Conservation (phyloP, 2,797 vertebrate genomes). For the Acanthurus lineatus region DNA sequence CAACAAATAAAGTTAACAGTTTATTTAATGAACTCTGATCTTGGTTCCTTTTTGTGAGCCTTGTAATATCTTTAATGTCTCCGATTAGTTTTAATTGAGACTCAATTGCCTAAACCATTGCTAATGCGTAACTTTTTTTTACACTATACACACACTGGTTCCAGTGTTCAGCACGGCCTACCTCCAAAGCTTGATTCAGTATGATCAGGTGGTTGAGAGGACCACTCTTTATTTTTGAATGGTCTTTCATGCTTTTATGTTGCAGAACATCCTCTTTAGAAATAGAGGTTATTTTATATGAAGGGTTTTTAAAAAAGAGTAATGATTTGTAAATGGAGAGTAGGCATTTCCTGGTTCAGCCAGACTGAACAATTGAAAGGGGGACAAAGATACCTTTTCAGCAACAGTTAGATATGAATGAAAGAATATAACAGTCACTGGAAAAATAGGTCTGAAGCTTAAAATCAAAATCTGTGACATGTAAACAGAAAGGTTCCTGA, state of each 20-base stretch:
- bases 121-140: background rate
- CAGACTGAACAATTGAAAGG: background rate
- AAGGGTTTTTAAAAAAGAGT: background rate
- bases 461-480: background rate
- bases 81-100: background rate
- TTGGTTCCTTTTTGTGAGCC: slow-evolving; percentile 16
- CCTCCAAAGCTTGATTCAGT: background rate
- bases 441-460: background rate
- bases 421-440: background rate
- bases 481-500: background rate
- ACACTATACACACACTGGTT: background rate
- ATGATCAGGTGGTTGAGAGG: background rate
- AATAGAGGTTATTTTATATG: background rate
- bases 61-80: background rate
- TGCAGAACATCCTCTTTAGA: background rate
- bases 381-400: background rate
- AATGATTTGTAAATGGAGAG: background rate
- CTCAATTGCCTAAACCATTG: background rate
- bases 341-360: background rate
- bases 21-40: background rate
- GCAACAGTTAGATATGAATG: background rate
- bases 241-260: background rate
- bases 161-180: background rate
- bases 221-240: background rate
- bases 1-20: slow-evolving; percentile 49